phyloP scores from a whole-genome alignment of 2,113 vertebrate genomes.

The Aptenodytes patagonicus region DNA sequence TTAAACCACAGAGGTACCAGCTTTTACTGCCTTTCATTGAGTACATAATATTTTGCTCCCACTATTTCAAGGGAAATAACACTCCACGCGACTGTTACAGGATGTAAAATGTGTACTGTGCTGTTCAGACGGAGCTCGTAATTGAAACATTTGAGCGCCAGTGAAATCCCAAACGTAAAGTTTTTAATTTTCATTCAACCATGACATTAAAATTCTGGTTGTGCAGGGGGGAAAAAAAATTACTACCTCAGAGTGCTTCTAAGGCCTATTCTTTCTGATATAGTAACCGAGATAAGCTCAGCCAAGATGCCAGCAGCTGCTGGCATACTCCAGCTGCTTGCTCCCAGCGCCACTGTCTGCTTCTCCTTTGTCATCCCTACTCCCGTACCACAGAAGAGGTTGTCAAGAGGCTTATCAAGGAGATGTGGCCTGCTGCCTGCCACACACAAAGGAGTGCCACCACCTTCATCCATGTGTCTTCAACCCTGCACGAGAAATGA shows the following conservation, averaged over 20 bases:
- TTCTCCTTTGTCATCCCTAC: background rate
- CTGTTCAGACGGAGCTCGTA: background rate
- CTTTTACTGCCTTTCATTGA: constrained; percentile 43
- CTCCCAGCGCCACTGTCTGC: rapidly evolving
- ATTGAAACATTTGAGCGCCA: constrained; percentile 1
- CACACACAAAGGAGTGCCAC: rapidly evolving
- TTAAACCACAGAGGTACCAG: constrained; percentile 35
- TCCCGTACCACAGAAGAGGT: background rate
- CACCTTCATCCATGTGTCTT: background rate
- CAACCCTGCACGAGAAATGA: rapidly evolving
- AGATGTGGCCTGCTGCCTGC: background rate
- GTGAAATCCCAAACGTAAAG: constrained; percentile 39
- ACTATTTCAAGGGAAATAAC: constrained; percentile 41
- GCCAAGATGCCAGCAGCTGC: background rate
- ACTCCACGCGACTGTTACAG: background rate
- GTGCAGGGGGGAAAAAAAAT: background rate
- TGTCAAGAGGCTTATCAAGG: background rate
- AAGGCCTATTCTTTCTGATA: background rate
- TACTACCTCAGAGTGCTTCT: background rate
- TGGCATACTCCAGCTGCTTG: rapidly evolving
- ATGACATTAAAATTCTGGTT: constrained; percentile 57
- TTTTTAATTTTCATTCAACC: constrained; percentile 65
- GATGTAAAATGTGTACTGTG: background rate
- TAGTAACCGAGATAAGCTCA: background rate
- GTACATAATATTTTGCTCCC: background rate